Evolutionary conservation across 2,113 vertebrate species (phyloP).

Genomic region (Astur gentilis): DNA sequence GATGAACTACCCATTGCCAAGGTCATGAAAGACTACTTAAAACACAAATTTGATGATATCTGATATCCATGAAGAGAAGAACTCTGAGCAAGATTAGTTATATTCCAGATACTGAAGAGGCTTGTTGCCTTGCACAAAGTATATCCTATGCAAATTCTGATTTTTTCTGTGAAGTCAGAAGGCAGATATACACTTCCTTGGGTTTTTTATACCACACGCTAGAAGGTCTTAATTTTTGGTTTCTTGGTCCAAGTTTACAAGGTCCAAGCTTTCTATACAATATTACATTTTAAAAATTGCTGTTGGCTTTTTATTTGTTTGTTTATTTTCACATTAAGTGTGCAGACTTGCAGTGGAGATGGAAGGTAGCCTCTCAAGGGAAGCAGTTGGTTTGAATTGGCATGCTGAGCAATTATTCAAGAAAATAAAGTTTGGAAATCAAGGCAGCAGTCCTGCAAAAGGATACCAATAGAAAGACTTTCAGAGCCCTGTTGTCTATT

Average conservation of each 20-base stretch:
- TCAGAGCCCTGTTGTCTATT: background rate
- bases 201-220: conserved; percentile 73
- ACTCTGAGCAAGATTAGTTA: conserved; percentile 72
- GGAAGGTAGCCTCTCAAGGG: conserved; percentile 34
- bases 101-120: conserved; percentile 79
- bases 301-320: conserved; percentile 40
- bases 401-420: conserved; percentile 13
- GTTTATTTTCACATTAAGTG: conserved; percentile 48
- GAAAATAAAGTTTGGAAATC: background rate
- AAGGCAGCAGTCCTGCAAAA: background rate
- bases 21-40: conserved; percentile 99
- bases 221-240: conserved; percentile 80
- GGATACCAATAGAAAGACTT: background rate
- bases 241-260: conserved; percentile 79
- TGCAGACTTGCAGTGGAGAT: conserved; percentile 51
- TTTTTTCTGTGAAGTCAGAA: conserved; percentile 81
- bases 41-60: conserved; percentile 97
- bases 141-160: conserved; percentile 96
- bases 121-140: conserved; percentile 82
- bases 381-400: conserved; percentile 15
- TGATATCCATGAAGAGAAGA: conserved; percentile 74
- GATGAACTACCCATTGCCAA: conserved; percentile 96
- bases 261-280: conserved; percentile 75
- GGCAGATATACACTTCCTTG: conserved; percentile 80
- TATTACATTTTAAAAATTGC: conserved; percentile 48